These are phyloP conservation scores for Pachypsylla venusta DNA, from an alignment of 1,140 invertebrate genomes.

Conservation along the genomic window DNA sequence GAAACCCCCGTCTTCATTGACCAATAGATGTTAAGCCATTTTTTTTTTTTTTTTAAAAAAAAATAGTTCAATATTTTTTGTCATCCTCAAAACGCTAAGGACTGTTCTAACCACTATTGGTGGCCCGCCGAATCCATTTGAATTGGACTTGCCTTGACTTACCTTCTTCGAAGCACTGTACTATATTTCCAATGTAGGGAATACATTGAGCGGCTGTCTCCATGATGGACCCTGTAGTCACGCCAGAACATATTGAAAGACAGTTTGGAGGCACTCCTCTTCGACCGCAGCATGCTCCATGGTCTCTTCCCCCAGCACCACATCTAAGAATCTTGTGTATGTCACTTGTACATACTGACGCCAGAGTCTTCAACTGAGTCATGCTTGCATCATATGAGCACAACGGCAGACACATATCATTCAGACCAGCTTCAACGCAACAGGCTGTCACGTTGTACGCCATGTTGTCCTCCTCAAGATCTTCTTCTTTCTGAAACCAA, in stretches of 20 bases:
- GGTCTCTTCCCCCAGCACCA: slow-evolving; percentile 56
- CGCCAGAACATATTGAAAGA: slow-evolving; percentile 55
- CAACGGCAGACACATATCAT: slow-evolving; percentile 56
- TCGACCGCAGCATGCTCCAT: slow-evolving; percentile 51
- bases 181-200: slow-evolving; percentile 64
- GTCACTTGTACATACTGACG: slow-evolving; percentile 44
- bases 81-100: too few relatives aligned
- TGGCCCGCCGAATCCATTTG: too few relatives aligned
- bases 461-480: slow-evolving; percentile 34
- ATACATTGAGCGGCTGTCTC: slow-evolving; percentile 45
- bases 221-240: slow-evolving; percentile 38
- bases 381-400: slow-evolving; percentile 67
- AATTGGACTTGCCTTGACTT: too few relatives aligned
- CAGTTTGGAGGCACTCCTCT: slow-evolving; percentile 55
- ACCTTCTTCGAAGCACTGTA: slow-evolving; percentile 75
- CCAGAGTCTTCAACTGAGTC: slow-evolving; percentile 51
- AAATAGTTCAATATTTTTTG: too few relatives aligned
- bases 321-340: slow-evolving; percentile 51
- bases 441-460: slow-evolving; percentile 62
- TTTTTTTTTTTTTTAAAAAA: too few relatives aligned
- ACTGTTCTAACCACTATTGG: too few relatives aligned
- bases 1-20: too few relatives aligned
- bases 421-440: slow-evolving; percentile 50
- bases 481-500: slow-evolving; percentile 35
- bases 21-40: too few relatives aligned